phyloP scores from a whole-genome alignment of 2,113 vertebrate genomes.

The Sylvia atricapilla region DNA sequence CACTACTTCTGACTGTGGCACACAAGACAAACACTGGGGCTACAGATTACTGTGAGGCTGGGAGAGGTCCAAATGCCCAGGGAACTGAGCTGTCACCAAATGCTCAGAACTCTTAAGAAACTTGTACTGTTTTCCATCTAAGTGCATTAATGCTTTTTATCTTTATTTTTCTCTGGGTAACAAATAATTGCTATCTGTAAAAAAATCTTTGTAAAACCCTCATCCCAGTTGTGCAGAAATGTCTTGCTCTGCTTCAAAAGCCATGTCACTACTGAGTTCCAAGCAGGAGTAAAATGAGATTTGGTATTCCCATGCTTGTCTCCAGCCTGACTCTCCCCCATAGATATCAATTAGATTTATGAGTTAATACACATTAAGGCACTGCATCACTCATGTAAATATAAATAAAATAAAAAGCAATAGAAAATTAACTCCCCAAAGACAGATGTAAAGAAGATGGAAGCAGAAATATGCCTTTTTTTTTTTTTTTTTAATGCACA shows the following conservation, averaged over 20 bases:
- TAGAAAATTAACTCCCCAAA: neutral
- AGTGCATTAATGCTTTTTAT: neutral
- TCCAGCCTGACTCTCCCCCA: neutral
- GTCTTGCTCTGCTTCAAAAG: neutral
- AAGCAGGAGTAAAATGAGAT: neutral
- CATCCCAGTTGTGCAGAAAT: neutral
- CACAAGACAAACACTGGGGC: neutral
- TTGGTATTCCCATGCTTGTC: neutral
- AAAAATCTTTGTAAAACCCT: neutral
- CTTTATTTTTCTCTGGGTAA: neutral
- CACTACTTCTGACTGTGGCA: accelerated
- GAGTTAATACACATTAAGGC: neutral
- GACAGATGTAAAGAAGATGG: neutral
- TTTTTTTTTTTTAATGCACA: neutral
- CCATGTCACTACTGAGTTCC: neutral
- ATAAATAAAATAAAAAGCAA: neutral
- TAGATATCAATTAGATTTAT: neutral
- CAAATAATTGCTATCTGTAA: neutral
- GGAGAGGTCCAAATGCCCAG: neutral
- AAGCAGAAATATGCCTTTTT: neutral
- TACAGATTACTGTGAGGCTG: neutral
- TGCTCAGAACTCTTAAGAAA: neutral
- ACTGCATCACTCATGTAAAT: neutral
- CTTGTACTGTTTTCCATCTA: neutral
- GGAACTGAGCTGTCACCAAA: neutral